Evolutionary conservation across 2,888 invertebrate species (phyloP), one percentile per base, ranked within the genome.

Genomic region (Gryllus longicercus): DNA sequence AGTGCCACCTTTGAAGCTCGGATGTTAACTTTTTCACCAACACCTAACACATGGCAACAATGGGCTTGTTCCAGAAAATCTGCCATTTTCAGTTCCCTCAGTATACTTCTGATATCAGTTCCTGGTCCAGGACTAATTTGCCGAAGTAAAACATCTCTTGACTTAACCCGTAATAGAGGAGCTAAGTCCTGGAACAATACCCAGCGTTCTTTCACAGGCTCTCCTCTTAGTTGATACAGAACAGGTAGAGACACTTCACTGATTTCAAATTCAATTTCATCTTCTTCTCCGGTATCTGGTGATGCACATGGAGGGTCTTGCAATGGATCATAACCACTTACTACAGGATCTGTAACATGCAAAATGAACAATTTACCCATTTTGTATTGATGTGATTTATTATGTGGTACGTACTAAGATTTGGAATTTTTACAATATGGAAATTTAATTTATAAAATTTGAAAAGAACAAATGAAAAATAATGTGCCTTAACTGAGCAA

Each of bases 1-100:
- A 96, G 91, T 79, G 93, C 92, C 84, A 95, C 93, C 87, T 95
- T 95, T 78, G 94, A 93, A 76, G 93, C 93, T 81, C 94, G 91
- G 80, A 94, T 92, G 86, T 94, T 95, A 82, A 95, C 90, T 86
- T 93, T 93, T 86, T 94, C 94, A 51, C 94, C 94, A 76, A 93
- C 93, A 84, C 93, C 92, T 82, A 94, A 87, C 79, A 95, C 89
- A 86, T 94, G 94, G 85, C 94, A 92, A 85, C 95, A 95, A 83
- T 92, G 93, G 21, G 95, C 94, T 84, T 93, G 91, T 85, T 95
- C 94, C 82, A 95, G 87, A 86, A 95, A 95, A 85, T 95, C 95
- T 76, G 92, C 91, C 84, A 94, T 93, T 85, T 94, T 93, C 82
- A 95, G 89, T 87, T 95, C 95, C 75, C 92, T 89, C 84, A 91